These are phyloP conservation scores for Malurus elegans DNA, from an alignment of 2,113 vertebrate species.

Conservation along the genomic window DNA sequence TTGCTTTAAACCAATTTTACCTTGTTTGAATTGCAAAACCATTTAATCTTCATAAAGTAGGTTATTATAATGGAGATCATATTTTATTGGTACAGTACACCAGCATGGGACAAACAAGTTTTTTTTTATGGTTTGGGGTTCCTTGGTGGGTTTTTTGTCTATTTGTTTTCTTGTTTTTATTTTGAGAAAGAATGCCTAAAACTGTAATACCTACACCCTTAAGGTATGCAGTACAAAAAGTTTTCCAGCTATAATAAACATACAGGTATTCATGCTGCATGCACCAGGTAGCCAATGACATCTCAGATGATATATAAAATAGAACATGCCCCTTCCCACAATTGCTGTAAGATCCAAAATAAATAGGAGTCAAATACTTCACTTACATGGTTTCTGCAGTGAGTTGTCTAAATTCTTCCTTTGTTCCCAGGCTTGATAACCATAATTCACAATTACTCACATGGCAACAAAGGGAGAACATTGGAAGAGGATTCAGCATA, in stretches of 20 bases:
- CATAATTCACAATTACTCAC: neutral
- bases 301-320: neutral
- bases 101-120: slow-evolving; percentile 44
- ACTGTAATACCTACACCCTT: neutral
- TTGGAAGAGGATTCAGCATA: neutral
- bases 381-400: neutral
- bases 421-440: neutral
- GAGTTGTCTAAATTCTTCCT: neutral
- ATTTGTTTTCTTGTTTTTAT: neutral
- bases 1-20: slow-evolving; percentile 84
- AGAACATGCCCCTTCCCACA: neutral
- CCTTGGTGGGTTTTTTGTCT: neutral
- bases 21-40: slow-evolving; percentile 83
- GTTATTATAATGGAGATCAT: slow-evolving; percentile 83
- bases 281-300: neutral
- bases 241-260: neutral
- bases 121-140: neutral
- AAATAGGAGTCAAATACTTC: neutral
- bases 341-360: neutral
- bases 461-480: neutral
- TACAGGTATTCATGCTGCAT: neutral
- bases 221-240: neutral
- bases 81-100: slow-evolving; percentile 69
- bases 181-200: neutral
- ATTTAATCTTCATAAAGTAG: slow-evolving; percentile 86